These are phyloP conservation scores for Tolypeutes matacus DNA, from an alignment of 2,797 vertebrate species.

Conservation along the genomic window DNA sequence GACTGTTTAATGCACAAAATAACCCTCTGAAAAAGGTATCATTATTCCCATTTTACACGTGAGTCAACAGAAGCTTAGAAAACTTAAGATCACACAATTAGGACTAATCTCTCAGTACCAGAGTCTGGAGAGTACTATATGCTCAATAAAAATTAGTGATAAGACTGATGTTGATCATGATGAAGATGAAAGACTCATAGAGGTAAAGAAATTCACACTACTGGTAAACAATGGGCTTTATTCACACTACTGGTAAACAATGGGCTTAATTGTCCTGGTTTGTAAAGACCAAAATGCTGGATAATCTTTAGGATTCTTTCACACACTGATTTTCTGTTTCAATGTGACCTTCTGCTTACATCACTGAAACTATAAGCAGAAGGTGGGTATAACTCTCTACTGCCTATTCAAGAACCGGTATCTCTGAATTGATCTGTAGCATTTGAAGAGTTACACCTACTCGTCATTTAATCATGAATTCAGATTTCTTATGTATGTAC, in stretches of 20 bases:
- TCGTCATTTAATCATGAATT: not conserved
- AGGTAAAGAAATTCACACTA: not conserved
- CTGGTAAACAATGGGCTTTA: not conserved
- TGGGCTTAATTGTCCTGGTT: not conserved
- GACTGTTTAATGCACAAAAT: not conserved
- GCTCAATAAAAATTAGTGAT: not conserved
- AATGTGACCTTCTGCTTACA: not conserved
- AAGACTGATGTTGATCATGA: not conserved
- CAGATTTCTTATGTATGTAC: not conserved
- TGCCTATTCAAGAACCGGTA: not conserved
- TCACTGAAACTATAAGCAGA: not conserved
- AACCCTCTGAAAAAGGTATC: not conserved
- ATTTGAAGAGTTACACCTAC: not conserved
- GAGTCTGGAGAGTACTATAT: not conserved
- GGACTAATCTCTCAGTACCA: too few species aligned
- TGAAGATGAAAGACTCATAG: not conserved
- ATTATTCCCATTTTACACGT: not conserved
- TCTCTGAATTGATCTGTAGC: not conserved
- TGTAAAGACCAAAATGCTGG: not conserved
- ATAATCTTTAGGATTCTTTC: not conserved
- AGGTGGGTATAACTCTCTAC: not conserved
- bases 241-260: not conserved
- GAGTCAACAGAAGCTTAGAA: not conserved
- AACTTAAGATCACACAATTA: not conserved
- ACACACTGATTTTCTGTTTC: not conserved